Percentiles rank a stretch among this genome's conserved stretches.
Evolutionary conservation across 2,797 vertebrate species (phyloP).

Genomic region (Petrocephalus sullivani): DNA sequence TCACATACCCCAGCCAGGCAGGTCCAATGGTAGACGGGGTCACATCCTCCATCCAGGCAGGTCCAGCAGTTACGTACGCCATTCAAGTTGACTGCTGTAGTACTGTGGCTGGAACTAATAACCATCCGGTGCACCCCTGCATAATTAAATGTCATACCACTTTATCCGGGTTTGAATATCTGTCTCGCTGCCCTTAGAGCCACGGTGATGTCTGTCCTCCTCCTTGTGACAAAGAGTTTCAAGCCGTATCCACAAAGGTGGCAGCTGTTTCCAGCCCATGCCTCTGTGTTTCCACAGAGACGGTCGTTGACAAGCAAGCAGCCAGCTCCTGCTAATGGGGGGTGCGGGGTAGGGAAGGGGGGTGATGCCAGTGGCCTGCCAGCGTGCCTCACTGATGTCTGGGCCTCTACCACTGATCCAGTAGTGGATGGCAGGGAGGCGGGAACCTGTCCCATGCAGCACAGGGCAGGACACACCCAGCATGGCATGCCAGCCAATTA

Average conservation of each 20-base stretch:
- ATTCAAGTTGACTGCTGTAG: neutral
- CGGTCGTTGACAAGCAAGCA: neutral
- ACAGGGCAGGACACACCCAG: neutral
- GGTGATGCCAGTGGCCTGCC: neutral
- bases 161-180: neutral
- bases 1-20: too few species aligned
- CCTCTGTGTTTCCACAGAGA: neutral
- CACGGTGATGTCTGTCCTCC: neutral
- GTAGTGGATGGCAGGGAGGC: neutral
- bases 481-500: neutral
- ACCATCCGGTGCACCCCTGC: neutral
- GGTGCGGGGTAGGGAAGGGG: neutral
- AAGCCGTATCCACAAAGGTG: neutral
- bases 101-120: neutral
- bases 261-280: neutral
- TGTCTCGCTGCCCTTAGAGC: neutral
- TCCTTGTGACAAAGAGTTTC: neutral
- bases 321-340: neutral
- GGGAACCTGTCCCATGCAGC: neutral
- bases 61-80: too few species aligned
- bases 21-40: too few species aligned
- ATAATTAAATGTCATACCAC: neutral
- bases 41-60: too few species aligned
- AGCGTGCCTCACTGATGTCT: neutral
- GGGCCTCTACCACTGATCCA: neutral